Evolutionary conservation across 2,797 vertebrate species (phyloP).

Genomic region (Philypnodon macrostomus): DNA sequence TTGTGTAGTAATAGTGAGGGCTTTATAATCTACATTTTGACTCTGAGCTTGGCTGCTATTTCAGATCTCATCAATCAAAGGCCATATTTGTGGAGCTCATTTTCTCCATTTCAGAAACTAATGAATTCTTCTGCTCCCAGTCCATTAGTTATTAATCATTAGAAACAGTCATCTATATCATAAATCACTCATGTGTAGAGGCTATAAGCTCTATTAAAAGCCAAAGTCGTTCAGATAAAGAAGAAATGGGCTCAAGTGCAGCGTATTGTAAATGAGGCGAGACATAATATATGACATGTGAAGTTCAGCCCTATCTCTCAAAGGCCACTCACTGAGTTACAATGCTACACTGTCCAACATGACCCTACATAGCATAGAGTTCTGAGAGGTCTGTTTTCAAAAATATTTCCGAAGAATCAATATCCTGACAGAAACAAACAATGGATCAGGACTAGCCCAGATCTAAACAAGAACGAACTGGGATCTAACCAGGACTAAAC

Average conservation of each 20-base stretch:
- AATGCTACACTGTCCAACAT: slow-evolving; percentile 20
- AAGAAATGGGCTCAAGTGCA: slow-evolving; percentile 34
- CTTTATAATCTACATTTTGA: too few relatives aligned
- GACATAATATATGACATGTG: slow-evolving; percentile 41
- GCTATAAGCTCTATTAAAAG: slow-evolving; percentile 61
- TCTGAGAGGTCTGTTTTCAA: too few relatives aligned
- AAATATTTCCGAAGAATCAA: too few relatives aligned
- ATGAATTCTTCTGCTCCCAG: slow-evolving; percentile 60
- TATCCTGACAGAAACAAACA: too few relatives aligned
- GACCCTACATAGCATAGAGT: too few relatives aligned
- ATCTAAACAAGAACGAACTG: too few relatives aligned
- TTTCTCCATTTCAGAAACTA: slow-evolving; percentile 71
- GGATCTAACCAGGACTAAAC: too few relatives aligned
- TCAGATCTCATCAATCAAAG: slow-evolving; percentile 66
- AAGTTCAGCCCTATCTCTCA: slow-evolving; percentile 28
- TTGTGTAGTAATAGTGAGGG: slow-evolving; percentile 19
- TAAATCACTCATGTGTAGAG: slow-evolving; percentile 63
- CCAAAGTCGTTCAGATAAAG: slow-evolving; percentile 37
- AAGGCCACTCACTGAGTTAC: slow-evolving; percentile 16
- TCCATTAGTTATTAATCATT: slow-evolving; percentile 67
- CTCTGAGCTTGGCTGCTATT: slow-evolving; percentile 59
- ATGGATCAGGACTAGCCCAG: too few relatives aligned
- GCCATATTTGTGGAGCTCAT: slow-evolving; percentile 68
- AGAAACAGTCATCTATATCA: slow-evolving; percentile 60
- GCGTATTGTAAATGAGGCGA: slow-evolving; percentile 57